Evolutionary conservation across 92 coral and sea anemone species (phyloP).

Genomic region (Plumapathes pennacea): DNA sequence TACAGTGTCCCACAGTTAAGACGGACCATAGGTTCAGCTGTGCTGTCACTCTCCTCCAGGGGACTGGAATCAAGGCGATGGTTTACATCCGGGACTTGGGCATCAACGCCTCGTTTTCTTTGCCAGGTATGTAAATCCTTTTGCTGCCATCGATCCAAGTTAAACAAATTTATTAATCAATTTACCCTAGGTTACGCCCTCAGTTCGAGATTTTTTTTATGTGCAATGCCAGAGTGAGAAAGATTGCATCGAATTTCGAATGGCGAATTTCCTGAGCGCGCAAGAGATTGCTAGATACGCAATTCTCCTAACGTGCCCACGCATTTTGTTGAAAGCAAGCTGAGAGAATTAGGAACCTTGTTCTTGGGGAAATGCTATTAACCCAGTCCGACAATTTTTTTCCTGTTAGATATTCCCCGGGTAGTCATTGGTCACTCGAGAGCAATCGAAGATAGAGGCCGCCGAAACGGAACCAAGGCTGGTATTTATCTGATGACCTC

Average conservation of each 20-base stretch:
- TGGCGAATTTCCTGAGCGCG: too few species aligned
- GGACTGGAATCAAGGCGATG: conserved; percentile 18
- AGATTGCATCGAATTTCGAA: too few species aligned
- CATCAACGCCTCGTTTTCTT: conserved; percentile 3
- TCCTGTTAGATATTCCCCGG: conserved; percentile 10
- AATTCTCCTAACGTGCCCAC: too few species aligned
- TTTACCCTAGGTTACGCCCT: too few species aligned
- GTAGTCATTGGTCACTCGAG: conserved; percentile 11
- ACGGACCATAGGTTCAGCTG: not conserved
- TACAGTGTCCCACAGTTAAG: conserved; percentile 14
- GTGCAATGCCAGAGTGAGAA: too few species aligned
- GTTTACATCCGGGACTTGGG: conserved; percentile 2
- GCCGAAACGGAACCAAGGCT: not conserved
- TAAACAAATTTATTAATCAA: too few species aligned
- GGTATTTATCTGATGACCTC: conserved; percentile 53
- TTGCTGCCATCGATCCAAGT: too few species aligned
- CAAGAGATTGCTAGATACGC: too few species aligned
- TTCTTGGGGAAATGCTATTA: not conserved
- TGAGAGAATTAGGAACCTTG: not conserved
- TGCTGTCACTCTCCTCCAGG: conserved; percentile 1
- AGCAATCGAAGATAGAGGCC: not conserved
- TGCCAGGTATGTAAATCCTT: conserved; percentile 4
- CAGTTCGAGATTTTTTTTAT: too few species aligned
- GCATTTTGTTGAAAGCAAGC: not conserved
- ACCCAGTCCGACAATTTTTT: not conserved